Percentiles rank a stretch among this genome's conserved stretches.
These are phyloP conservation scores for Timema podura DNA, from an alignment of 2,888 invertebrate genomes.

Conservation along the genomic window DNA sequence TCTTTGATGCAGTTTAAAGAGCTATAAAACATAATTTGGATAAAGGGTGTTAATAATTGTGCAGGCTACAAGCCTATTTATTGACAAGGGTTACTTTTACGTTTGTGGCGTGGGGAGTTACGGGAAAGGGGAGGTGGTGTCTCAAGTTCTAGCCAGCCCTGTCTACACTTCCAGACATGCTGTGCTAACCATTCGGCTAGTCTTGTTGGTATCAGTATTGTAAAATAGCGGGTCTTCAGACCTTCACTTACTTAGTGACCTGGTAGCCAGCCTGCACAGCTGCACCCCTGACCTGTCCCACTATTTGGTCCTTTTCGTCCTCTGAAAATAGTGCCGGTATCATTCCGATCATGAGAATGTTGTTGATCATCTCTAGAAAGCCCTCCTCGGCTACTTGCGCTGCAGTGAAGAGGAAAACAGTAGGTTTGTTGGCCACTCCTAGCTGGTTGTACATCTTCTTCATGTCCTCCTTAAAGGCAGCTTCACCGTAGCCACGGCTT, in stretches of 20 bases:
- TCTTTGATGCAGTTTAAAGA: too few relatives aligned
- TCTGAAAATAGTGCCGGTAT: constrained; percentile 83
- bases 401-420: constrained; percentile 79
- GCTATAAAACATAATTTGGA: too few relatives aligned
- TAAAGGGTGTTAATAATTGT: too few relatives aligned
- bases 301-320: constrained; percentile 72
- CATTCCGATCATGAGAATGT: constrained; percentile 84
- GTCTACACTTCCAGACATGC: too few relatives aligned
- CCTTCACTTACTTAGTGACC: constrained; percentile 58
- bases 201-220: too few relatives aligned
- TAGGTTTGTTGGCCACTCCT: constrained; percentile 73
- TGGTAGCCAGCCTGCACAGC: constrained; percentile 69
- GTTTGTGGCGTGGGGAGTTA: too few relatives aligned
- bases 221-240: too few relatives aligned
- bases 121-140: too few relatives aligned
- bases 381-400: constrained; percentile 73
- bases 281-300: constrained; percentile 63
- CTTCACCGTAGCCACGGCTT: constrained; percentile 81
- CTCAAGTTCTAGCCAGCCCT: too few relatives aligned
- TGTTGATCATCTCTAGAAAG: constrained; percentile 86
- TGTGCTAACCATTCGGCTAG: too few relatives aligned
- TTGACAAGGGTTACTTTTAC: too few relatives aligned
- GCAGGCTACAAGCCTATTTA: too few relatives aligned
- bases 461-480: constrained; percentile 79
- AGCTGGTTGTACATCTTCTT: constrained; percentile 72